Conservation (phyloP, 2,888 invertebrate genomes). For the Drosophila borborema region DNA sequence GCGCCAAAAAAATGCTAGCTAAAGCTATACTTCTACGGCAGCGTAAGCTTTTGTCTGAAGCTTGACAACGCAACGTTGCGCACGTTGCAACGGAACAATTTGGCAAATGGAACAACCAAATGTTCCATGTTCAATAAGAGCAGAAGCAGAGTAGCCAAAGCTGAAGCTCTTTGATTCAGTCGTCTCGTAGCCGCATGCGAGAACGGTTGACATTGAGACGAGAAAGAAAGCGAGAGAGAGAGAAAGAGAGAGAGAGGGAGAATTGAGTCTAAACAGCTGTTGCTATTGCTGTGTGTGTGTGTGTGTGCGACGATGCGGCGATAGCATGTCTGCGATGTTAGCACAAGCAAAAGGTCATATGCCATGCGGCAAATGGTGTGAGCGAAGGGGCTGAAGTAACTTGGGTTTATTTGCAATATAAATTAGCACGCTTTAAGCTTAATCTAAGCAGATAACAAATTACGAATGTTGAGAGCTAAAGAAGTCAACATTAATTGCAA, state of each 20-base stretch:
- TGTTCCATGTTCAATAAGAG: slow-evolving; percentile 1
- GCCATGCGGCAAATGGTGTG: slow-evolving; percentile 22
- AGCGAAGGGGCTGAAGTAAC: not conserved
- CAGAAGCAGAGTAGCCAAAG: not conserved
- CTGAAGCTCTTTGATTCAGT: slow-evolving; percentile 35
- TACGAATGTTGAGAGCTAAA: too few species aligned
- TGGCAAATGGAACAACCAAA: slow-evolving; percentile 45
- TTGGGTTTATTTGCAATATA: too few species aligned
- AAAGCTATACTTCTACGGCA: slow-evolving; percentile 34
- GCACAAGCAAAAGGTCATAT: slow-evolving; percentile 35
- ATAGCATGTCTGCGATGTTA: slow-evolving; percentile 23
- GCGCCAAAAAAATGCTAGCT: slow-evolving; percentile 47
- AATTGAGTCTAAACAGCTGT: not conserved
- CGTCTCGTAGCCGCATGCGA: slow-evolving; percentile 8
- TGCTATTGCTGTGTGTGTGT: not conserved
- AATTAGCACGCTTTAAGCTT: too few species aligned
- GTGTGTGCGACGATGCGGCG: not conserved
- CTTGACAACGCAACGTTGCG: slow-evolving; percentile 19
- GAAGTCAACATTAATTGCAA: too few species aligned
- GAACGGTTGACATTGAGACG: slow-evolving; percentile 10
- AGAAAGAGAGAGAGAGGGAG: not conserved
- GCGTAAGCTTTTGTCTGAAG: slow-evolving; percentile 41
- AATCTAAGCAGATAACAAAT: too few species aligned
- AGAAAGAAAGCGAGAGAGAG: not conserved
- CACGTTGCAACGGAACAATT: slow-evolving; percentile 26